Base-by-base conservation (phyloP, 2,888 invertebrate species). In the Artemia sinica region DNA sequence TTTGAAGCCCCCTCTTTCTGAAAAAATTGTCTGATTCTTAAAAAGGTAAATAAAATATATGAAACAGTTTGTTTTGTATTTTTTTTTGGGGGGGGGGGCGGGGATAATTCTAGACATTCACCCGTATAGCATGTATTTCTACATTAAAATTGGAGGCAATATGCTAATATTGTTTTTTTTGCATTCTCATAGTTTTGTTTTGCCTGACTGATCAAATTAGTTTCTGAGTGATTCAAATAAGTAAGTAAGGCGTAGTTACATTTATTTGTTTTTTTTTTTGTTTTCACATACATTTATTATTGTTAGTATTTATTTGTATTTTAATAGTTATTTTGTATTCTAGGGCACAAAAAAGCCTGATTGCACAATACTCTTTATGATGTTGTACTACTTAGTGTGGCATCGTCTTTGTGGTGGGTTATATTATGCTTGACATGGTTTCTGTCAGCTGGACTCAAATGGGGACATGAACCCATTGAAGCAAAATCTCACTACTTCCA, bases 391-490 rank as follows among this genome's bases (percentile, higher is more conserved):
- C 81, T 95, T 74, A 89, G 89, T 76, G 94, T 94, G 91, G 92
- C 94, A 49, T 91, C 91, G 66, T 91, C 90, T 77, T 91, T 95
- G 75, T 95, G 96, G 95, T 96, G 95, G 95, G 93, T 95, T 68
- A 86, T 95, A 74, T 81, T 96, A 75, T 93, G 95, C 18, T 82
- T 96, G 72, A 94, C 95, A 69, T 96, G 95, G 95, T 95, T 94
- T 80, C 81, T 96, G 75, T 92, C 94, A 65, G 94, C 95, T 71
- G 94, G 94, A 50, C 83, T 95, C 70, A 95, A 95, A 80, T 96
- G 95, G 95, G 94, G 94, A 66, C 93, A 94, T 79, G 96, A 96
- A 82, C 95, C 95, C 52, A 95, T 96, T 76, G 94, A 94, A 81
- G 91, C 92, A 69, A 91, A 95, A 80, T 93, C 94, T 12, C 92